phyloP scores from a whole-genome alignment of 2,797 vertebrate species.

The Vultur gryphus region DNA sequence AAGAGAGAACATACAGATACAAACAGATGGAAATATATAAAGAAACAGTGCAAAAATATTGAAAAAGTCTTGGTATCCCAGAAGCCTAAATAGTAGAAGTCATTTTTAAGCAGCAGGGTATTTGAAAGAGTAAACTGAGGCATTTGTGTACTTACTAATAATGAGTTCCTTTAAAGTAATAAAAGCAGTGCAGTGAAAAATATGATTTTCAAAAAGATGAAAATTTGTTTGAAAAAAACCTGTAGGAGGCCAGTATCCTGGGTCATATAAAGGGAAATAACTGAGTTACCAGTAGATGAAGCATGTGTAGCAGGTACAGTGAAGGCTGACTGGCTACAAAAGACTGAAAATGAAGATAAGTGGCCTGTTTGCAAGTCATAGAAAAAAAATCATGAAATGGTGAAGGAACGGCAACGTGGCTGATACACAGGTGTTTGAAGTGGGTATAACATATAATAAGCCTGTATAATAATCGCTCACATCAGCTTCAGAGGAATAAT shows the following conservation, averaged over 20 bases:
- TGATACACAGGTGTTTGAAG: neutral
- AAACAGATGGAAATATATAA: neutral
- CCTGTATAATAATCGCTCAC: neutral
- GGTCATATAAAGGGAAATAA: neutral
- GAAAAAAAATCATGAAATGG: accelerated
- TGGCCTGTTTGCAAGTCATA: neutral
- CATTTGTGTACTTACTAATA: neutral
- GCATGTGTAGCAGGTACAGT: neutral
- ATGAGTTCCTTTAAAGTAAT: neutral
- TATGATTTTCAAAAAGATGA: neutral
- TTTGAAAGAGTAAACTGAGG: neutral
- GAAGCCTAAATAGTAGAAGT: neutral
- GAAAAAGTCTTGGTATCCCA: neutral
- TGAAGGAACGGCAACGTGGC: neutral
- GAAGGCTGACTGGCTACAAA: neutral
- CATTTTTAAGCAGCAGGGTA: neutral
- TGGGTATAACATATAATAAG: neutral
- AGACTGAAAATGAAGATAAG: neutral
- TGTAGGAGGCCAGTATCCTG: neutral
- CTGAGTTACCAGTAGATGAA: neutral
- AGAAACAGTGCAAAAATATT: neutral
- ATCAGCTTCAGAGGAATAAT: neutral
- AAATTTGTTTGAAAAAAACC: neutral
- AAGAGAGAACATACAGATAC: neutral
- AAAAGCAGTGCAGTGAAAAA: neutral